Percentiles rank a stretch among this genome's conserved stretches.
phyloP scores from a whole-genome alignment of 92 coral and sea anemone species.

The Epizoanthus illoricatus region DNA sequence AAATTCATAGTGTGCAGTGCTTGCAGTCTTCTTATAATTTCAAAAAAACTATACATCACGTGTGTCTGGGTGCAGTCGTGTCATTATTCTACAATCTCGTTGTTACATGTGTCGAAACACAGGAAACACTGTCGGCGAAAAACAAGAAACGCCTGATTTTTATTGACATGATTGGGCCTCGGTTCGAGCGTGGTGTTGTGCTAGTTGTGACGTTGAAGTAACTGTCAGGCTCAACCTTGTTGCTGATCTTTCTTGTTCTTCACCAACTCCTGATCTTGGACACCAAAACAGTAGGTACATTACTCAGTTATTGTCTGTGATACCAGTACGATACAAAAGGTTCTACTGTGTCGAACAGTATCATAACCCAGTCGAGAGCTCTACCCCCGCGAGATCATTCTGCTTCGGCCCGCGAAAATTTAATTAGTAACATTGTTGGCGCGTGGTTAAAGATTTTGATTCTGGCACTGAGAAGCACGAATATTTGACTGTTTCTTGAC shows the following conservation, averaged over 20 bases:
- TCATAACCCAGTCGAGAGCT: not conserved
- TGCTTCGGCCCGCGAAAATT: constrained; percentile 15
- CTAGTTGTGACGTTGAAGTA: not conserved
- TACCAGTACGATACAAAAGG: not conserved
- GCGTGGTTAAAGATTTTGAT: too few species aligned
- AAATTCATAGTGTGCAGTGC: not conserved
- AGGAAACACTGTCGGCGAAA: constrained; percentile 36
- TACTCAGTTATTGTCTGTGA: not conserved
- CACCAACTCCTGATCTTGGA: constrained; percentile 10
- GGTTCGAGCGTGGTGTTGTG: not conserved
- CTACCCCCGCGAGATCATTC: not conserved
- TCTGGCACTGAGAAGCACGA: not conserved
- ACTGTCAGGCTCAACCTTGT: not conserved
- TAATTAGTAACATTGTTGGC: not conserved
- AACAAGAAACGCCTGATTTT: constrained; percentile 17
- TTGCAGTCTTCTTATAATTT: not conserved
- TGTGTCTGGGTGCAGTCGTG: constrained; percentile 17
- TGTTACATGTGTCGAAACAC: constrained; percentile 36
- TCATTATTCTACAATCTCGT: constrained; percentile 19
- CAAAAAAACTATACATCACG: constrained; percentile 3
- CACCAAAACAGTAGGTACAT: constrained; percentile 33
- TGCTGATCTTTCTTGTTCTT: not conserved
- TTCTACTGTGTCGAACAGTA: not conserved
- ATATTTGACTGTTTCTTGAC: not conserved
- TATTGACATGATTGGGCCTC: constrained; percentile 5